Evolutionary conservation across 1,140 invertebrate species (phyloP), one percentile per base, ranked within the genome.

Genomic region (Colletes latitarsis): DNA sequence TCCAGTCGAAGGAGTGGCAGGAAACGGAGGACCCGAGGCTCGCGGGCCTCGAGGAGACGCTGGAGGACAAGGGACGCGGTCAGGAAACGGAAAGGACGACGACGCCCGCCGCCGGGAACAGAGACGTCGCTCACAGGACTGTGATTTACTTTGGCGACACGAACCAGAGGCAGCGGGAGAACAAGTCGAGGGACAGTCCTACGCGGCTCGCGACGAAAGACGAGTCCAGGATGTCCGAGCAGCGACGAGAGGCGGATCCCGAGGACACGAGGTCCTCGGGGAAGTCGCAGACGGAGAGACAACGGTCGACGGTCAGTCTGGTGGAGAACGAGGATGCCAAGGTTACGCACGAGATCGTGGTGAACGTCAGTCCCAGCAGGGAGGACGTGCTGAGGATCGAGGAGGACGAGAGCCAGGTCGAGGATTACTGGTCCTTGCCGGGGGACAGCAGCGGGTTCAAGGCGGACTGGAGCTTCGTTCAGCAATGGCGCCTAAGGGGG

Each of bases 91-190:
- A 14, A 17, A 39, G 17, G 30, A 9, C 49, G 30, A 49, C n/a
- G 70, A 53, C 46, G 3, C 55, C 15, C 10, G 46, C 43, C 90
- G 90, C 93, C 10, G 93, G 94, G 66, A 94, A 90, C 8, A 89
- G 85, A 53, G 90, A 92, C 55, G 82, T 92, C n/a, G 92, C 94
- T 82, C 95, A 96, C 82, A 96, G 95, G 92, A 95, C 96, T 17
- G 95, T 96, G 60, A 96, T 96, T 78, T 96, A 96, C 87, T 96
- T 96, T 79, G 95, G 95, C 6, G 95, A 96, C 88, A 95, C 95
- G 0, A 94, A 95, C 57, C 94, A 94, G 41, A 89, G 94, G 6
- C 94, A 94, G 81, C 94, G 80, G 62, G 92, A 89, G 1, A 73
- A 39, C 3, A 79, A 72, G 21, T 15, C n/a, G 60, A 66, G 30